A percentile compares a stretch with the other conserved stretches of the same genome.
Evolutionary conservation across 2,888 invertebrate species (phyloP).

Genomic region (Drosophila histrio): DNA sequence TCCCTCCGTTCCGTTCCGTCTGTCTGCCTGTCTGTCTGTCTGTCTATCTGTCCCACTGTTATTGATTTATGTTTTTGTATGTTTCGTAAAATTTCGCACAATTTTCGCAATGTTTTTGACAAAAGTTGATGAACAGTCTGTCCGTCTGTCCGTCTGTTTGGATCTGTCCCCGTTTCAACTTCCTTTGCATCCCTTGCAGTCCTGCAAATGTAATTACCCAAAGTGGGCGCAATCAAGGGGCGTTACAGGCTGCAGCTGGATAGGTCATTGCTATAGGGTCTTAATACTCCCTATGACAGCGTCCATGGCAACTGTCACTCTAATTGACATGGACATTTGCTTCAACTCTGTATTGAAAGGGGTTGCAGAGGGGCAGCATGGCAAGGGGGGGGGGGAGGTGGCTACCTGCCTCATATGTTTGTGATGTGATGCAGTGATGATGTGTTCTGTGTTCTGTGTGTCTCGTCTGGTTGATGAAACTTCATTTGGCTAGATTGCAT

Average conservation of each 20-base stretch:
- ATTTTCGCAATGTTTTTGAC: slow-evolving; percentile 69
- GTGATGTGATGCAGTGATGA: slow-evolving; percentile 11
- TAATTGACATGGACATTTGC: slow-evolving; percentile 61
- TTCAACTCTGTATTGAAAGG: slow-evolving; percentile 1
- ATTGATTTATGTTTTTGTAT: slow-evolving; percentile 72
- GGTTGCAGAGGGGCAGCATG: neutral
- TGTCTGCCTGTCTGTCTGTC: neutral
- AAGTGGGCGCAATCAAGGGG: slow-evolving; percentile 45
- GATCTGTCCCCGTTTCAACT: slow-evolving; percentile 9
- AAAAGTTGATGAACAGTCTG: slow-evolving; percentile 63
- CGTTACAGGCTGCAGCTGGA: slow-evolving; percentile 20
- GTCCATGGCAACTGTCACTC: slow-evolving; percentile 67
- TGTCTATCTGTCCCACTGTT: slow-evolving; percentile 22
- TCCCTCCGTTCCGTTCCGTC: neutral
- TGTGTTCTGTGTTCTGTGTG: slow-evolving; percentile 16
- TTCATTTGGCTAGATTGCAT: slow-evolving; percentile 46
- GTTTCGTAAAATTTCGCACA: slow-evolving; percentile 64
- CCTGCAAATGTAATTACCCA: slow-evolving; percentile 71
- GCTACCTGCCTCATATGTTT: slow-evolving; percentile 1
- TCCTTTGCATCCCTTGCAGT: neutral
- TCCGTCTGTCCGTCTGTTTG: slow-evolving; percentile 9
- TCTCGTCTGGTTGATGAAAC: slow-evolving; percentile 21
- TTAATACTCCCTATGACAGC: slow-evolving; percentile 15
- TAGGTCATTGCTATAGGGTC: slow-evolving; percentile 28
- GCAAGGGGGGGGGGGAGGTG: neutral